phyloP scores from a whole-genome alignment of 1,140 invertebrate species.

The Ceratosolen fusciceps region DNA sequence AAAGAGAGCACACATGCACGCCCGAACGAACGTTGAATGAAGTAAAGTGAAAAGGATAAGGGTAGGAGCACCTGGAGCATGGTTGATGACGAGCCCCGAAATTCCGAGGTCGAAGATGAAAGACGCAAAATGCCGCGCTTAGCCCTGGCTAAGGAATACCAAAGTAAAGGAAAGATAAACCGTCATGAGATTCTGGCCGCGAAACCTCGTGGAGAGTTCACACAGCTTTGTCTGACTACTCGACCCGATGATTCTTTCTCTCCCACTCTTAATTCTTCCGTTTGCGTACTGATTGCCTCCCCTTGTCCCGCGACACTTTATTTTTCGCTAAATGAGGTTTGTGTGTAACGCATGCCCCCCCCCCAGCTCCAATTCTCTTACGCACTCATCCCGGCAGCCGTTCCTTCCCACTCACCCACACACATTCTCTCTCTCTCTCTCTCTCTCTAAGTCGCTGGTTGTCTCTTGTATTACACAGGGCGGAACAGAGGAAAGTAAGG shows the following conservation, averaged over 20 bases:
- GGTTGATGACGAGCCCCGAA: background rate
- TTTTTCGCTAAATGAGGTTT: background rate
- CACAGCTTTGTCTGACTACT: conserved; percentile 41
- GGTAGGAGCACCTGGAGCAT: too few relatives aligned
- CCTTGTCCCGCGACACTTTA: background rate
- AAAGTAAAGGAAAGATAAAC: conserved; percentile 30
- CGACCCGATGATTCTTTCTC: conserved; percentile 26
- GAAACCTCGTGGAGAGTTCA: background rate
- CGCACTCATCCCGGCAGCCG: too few relatives aligned
- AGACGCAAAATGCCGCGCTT: conserved; percentile 34
- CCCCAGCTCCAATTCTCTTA: too few relatives aligned
- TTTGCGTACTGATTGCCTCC: conserved; percentile 6
- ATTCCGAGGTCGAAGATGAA: conserved; percentile 8
- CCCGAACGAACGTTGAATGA: too few relatives aligned
- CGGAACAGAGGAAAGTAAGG: conserved; percentile 6
- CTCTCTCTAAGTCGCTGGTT: background rate
- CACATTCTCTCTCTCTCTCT: too few relatives aligned
- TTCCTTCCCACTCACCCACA: background rate
- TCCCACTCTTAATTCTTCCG: conserved; percentile 36
- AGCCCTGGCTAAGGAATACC: conserved; percentile 13
- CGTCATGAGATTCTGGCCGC: conserved; percentile 17
- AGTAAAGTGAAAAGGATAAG: too few relatives aligned
- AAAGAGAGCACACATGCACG: too few relatives aligned
- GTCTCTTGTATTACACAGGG: background rate
- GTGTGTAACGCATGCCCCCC: background rate